phyloP scores from a whole-genome alignment of 2,797 vertebrate species.

The Lepidocolaptes lacrymiger region DNA sequence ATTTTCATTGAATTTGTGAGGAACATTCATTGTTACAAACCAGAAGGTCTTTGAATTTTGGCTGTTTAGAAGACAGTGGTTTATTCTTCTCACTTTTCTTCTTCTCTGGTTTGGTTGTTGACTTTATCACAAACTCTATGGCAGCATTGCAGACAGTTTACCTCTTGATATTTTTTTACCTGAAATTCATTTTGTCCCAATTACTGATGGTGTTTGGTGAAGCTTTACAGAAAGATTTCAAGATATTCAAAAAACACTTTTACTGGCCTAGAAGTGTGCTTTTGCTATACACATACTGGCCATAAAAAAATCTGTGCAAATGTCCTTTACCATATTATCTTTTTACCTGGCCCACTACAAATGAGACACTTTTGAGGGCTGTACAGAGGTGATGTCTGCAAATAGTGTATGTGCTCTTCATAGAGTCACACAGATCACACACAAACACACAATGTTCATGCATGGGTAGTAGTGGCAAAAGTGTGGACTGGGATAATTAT shows the following conservation, averaged over 20 bases:
- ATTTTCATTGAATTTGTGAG: neutral
- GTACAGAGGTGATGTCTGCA: neutral
- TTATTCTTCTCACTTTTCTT: neutral
- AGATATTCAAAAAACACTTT: neutral
- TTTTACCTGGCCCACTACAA: neutral
- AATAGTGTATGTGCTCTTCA: neutral
- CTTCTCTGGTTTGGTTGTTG: neutral
- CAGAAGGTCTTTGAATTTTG: neutral
- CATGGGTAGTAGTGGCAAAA: neutral
- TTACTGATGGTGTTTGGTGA: neutral
- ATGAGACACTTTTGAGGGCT: neutral
- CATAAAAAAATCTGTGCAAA: neutral
- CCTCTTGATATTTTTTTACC: neutral
- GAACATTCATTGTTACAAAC: rapidly evolving
- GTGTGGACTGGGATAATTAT: neutral
- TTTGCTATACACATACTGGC: neutral
- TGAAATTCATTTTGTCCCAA: neutral
- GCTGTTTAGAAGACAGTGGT: neutral
- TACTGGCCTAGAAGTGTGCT: neutral
- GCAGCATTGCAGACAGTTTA: neutral
- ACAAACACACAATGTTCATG: neutral
- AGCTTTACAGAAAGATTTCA: neutral
- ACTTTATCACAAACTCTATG: neutral
- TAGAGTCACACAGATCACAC: neutral
- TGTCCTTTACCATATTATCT: neutral